Evolutionary conservation across 2,888 invertebrate species (phyloP).

Genomic region (Iphiclides podalirius): DNA sequence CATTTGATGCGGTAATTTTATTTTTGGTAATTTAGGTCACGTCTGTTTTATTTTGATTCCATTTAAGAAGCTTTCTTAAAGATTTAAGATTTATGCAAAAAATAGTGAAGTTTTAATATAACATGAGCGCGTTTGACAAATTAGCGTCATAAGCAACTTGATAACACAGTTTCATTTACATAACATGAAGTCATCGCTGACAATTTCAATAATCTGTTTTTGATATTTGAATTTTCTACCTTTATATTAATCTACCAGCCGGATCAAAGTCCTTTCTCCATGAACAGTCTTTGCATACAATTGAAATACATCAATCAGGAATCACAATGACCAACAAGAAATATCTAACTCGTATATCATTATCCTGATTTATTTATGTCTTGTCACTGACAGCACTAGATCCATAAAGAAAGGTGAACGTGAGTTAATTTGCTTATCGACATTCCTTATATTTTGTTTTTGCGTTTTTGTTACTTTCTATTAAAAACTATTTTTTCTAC

Average conservation of each 20-base stretch:
- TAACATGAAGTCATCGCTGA: constrained; percentile 14
- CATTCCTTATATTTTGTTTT: not conserved
- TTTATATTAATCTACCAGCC: constrained; percentile 1
- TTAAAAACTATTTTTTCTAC: too few species aligned
- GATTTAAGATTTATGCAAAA: constrained; percentile 5
- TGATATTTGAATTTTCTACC: not conserved
- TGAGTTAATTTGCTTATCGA: not conserved
- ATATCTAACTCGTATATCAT: constrained; percentile 16
- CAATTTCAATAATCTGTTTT: not conserved
- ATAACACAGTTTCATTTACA: constrained; percentile 6
- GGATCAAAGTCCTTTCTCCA: constrained; percentile 6
- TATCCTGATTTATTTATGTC: constrained; percentile 6
- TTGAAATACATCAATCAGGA: constrained; percentile 17
- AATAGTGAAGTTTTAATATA: not conserved
- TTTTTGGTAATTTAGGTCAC: too few species aligned
- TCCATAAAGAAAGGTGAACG: not conserved
- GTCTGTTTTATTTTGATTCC: not conserved
- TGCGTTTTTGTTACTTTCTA: too few species aligned
- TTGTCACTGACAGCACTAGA: not conserved
- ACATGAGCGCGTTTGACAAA: constrained; percentile 1
- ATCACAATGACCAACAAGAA: constrained; percentile 13
- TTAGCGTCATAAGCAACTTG: constrained; percentile 1
- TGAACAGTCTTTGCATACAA: constrained; percentile 16
- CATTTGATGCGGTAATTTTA: too few species aligned
- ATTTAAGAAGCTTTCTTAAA: not conserved